Base-by-base conservation (phyloP, 2,888 invertebrate genomes). In the Leptinotarsa juncta region DNA sequence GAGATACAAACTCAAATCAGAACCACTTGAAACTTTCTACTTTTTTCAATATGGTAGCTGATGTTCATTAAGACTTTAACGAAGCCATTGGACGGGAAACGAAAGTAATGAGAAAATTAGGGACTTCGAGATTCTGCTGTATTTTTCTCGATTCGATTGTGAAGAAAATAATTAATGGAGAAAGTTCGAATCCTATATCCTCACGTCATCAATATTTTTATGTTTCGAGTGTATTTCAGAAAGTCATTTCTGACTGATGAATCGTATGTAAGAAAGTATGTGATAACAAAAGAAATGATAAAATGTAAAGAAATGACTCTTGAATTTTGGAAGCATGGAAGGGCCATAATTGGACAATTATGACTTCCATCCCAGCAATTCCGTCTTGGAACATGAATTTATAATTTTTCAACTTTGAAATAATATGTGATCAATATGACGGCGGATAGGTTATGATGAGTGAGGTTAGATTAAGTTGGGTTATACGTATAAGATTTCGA, bases 111-210 rank as follows among this genome's bases (percentile, higher is more conserved):
- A 62, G 62, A 42, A 62, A 62, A 62, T 62, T 32, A 42, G 62
- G 62, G 32, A 62, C 62, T 32, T 18, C 18, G 20, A 57, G 57
- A 18, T 57, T 57, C 57, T 12, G 20, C 18, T 57, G 18, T 20
- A 57, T 57, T 57, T 57, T 57, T 57, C 57, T 57, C 14, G 23
- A 57, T n/a, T 62, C n/a, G 42, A 62, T 62, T 42, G 32, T 62
- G 16, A 62, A n/a, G 42, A 62, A 62, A 62, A 32, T 62, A 62
- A 42, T 62, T 62, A 62, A 62, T 62, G 62, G 62, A 62, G 32
- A 32, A 62, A 62, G 32, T 62, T 62, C n/a, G 42, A 42, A 62
- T 32, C 62, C 32, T 15, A 62, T 16, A 62, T 62, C 32, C 12
- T 4, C 62, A 62, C 62, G 62, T 62, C 62, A 62, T 62, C 42